Base-by-base conservation (phyloP, 2,113 vertebrate genomes). In the Rhabdomys dilectus region DNA sequence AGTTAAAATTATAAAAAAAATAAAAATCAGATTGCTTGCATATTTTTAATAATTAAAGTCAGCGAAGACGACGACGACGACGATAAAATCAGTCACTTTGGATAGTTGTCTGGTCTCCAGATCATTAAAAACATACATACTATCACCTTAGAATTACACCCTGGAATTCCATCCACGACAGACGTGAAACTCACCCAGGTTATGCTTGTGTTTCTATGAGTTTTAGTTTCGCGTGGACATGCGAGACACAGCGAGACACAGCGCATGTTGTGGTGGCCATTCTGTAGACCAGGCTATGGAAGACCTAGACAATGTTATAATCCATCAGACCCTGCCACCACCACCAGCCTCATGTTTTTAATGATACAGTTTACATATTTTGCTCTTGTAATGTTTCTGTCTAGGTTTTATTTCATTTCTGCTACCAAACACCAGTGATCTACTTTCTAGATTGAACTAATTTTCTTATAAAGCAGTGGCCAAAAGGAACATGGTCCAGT, bases 341-440 rank as follows among this genome's bases (percentile, higher is more conserved):
- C 17, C 70, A 53, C 58, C 17, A 39, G 26, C 80, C 89, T 75
- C 66, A 34, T 62, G 77, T 62, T 93, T 91, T 75, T 29, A 91
- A 93, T 48, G 62, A 84, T 2, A 31, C 75, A 42, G 24, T 84
- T 89, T n/a, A 73, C 48, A 39, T 42, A 42, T 75, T 87, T 96
- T 92, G 42, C 58, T 95, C 34, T 58, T 77, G 42, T 39, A 68
- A 73, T 64, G 12, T 62, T 85, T 56, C 70, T 15, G 31, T 89
- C 80, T 72, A 42, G 31, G 51, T 88, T 80, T 85, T 94, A 36
- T 75, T 86, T 76, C 48, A 86, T 53, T 94, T 51, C 21, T 91
- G 36, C 70, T 91, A 64, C n/a, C 64, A 81, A 53, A 89, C 66
- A 93, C 31, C 84, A 93, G 29, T 76, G 31, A 88, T 66, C 68